These are phyloP conservation scores for Craseonycteris thonglongyai DNA, from an alignment of 2,113 vertebrate genomes.

Conservation along the genomic window DNA sequence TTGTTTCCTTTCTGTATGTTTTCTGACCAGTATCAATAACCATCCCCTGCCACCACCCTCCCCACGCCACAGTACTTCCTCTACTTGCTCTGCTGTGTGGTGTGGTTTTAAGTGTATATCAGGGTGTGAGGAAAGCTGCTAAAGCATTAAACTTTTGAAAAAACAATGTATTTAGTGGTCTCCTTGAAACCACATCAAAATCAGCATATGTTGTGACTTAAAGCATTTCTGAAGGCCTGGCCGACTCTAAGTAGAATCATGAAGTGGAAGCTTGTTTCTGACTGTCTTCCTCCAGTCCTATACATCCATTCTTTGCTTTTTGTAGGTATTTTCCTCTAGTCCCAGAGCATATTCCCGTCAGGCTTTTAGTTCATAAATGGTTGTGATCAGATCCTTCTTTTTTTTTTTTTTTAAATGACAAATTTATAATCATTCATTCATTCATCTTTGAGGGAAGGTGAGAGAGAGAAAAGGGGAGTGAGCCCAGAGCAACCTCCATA, in stretches of 20 bases:
- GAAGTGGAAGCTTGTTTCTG: neutral
- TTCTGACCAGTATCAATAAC: neutral
- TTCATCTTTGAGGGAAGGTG: too few relatives aligned
- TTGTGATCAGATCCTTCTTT: neutral
- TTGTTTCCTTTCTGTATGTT: neutral
- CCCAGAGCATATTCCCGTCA: neutral
- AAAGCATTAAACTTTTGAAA: neutral
- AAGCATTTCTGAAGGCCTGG: neutral
- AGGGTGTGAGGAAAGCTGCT: conserved; percentile 1
- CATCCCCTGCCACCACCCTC: rapidly evolving
- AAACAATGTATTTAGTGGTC: neutral
- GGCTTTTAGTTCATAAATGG: neutral
- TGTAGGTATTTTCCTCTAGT: neutral
- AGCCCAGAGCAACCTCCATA: too few relatives aligned
- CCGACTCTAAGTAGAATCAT: neutral
- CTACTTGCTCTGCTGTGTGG: neutral
- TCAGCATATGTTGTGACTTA: neutral
- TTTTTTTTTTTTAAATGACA: too few relatives aligned
- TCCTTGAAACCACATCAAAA: conserved; percentile 33
- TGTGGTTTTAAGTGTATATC: conserved; percentile 26
- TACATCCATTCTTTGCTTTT: too few relatives aligned
- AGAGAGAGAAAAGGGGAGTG: too few relatives aligned
- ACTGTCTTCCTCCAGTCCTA: neutral
- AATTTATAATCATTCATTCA: too few relatives aligned
- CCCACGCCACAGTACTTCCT: neutral